Conservation (phyloP, 2,113 vertebrate genomes). For the Hyperoodon ampullatus region DNA sequence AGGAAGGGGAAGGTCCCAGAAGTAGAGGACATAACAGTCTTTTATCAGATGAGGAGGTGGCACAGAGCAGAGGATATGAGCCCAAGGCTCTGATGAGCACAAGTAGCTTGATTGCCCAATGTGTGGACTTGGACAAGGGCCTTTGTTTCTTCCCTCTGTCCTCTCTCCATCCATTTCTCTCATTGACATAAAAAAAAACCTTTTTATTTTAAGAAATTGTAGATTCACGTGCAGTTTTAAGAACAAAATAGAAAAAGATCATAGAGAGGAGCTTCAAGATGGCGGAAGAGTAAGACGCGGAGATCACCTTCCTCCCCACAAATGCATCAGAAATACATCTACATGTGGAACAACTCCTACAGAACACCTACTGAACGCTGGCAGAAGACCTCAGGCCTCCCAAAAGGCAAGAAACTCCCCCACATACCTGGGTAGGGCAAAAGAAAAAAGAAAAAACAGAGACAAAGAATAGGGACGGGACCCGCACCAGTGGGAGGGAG, state of each 20-base stretch:
- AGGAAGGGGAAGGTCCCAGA: background rate
- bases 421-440: no score
- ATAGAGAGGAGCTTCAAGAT: background rate
- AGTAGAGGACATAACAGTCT: background rate
- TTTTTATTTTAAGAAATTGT: background rate
- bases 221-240: background rate
- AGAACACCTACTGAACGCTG: no score
- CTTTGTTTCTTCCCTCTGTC: background rate
- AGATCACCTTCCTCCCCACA: no score
- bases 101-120: no score
- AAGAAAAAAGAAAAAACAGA: no score
- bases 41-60: background rate
- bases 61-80: background rate
- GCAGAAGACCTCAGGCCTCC: no score
- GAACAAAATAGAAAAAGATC: background rate
- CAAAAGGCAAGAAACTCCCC: no score
- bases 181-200: background rate
- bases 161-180: background rate
- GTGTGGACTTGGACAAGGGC: background rate
- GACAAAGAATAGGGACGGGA: no score
- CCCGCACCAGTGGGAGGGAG: no score
- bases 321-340: no score
- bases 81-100: background rate
- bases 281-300: rapidly evolving
- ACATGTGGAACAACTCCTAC: no score